A percentile compares a stretch with the other conserved stretches of the same genome.
phyloP scores from a whole-genome alignment of 2,113 vertebrate species.

The Ammodytes marinus region DNA sequence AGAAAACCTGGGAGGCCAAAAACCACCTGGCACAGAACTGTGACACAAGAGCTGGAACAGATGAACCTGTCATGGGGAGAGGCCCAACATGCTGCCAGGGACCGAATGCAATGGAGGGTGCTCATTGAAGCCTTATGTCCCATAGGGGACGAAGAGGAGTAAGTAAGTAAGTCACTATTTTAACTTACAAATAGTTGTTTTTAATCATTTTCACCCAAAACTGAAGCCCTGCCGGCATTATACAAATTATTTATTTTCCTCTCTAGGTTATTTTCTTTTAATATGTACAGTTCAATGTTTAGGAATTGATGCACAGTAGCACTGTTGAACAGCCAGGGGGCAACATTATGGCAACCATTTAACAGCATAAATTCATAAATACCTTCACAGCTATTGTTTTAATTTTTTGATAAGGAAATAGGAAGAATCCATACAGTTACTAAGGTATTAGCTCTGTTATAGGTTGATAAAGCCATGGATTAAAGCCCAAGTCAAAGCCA shows the following conservation, averaged over 20 bases:
- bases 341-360: not conserved
- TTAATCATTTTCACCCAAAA: not conserved
- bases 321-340: not conserved
- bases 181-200: not conserved
- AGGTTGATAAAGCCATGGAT: too few species aligned
- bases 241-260: not conserved
- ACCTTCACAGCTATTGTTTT: too few species aligned
- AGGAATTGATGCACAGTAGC: not conserved
- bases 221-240: not conserved
- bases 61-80: too few species aligned
- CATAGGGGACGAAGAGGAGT: too few species aligned
- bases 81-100: too few species aligned
- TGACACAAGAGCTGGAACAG: too few species aligned
- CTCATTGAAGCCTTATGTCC: too few species aligned
- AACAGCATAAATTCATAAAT: not conserved
- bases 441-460: not conserved
- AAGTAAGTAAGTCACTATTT: too few species aligned
- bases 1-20: too few species aligned
- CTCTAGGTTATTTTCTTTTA: not conserved
- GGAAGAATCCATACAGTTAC: not conserved
- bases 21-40: too few species aligned
- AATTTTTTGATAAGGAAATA: too few species aligned
- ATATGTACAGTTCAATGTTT: not conserved
- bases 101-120: too few species aligned
- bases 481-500: not conserved